Base-by-base conservation (phyloP, 2,797 vertebrate genomes). In the Enteromius viviparus region DNA sequence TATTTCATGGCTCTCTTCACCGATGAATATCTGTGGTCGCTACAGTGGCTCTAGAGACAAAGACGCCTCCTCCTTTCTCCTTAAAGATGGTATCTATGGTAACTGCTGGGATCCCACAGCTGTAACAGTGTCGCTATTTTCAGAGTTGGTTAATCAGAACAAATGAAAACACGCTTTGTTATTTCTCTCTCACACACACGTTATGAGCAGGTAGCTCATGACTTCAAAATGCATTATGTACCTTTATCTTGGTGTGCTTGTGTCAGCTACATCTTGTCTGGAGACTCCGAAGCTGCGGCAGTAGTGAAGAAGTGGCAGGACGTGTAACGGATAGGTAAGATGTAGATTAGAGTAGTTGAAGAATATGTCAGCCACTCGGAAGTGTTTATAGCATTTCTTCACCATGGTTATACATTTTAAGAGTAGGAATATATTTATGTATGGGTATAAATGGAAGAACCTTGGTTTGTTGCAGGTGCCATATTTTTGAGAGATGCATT, bases 51-150 rank as follows among this genome's bases (percentile, higher is more conserved):
- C 75, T 71, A 15, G 69, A 53, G 66, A 76, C 65, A 82, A 79
- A 78, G 34, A 81, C 77, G 66, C 82, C 40, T 81, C 37, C 37
- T 15, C 80, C 78, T 14, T 77, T 65, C 49, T 79, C 26, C 69
- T 29, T 76, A 81, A 58, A 79, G 26, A 79, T 40, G 79, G 88
- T 87, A 81, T 86, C 87, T 83, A 87, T 89, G 82, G 87, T 65
- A 89, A 87, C 86, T 62, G 83, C 75, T 55, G 79, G 74, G 64
- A 83, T 37, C 69, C 76, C 75, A 70, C 75, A 69, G 80, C 74
- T 78, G 60, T 81, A 72, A 76, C n/a, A 55, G 49, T 58, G 51
- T 40, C 26, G 29, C 47, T 87, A 84, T 87, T 85, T 86, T 47
- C 51, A 84, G 75, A 32, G 66, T 78, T 81, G 78, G 72, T 83